These are phyloP conservation scores for Eolophus roseicapilla DNA, from an alignment of 2,113 vertebrate species.

Conservation along the genomic window DNA sequence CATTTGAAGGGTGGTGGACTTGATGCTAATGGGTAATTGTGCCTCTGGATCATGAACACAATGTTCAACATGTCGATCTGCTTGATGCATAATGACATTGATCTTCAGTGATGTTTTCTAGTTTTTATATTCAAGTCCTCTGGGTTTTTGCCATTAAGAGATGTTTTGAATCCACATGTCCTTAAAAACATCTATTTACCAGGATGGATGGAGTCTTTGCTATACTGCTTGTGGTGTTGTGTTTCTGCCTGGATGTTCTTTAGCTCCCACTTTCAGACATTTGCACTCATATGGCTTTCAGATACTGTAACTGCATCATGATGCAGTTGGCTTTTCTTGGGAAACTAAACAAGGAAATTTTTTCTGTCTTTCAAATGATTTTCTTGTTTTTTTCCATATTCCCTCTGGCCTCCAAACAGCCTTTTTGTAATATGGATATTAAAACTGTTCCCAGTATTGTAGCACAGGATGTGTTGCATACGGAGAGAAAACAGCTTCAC, in stretches of 20 bases:
- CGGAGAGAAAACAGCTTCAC: neutral
- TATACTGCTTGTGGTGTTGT: accelerated
- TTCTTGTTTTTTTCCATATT: neutral
- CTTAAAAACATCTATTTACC: neutral
- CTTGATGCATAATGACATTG: neutral
- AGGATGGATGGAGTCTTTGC: neutral
- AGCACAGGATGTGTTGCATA: neutral
- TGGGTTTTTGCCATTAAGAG: neutral
- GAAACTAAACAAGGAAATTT: neutral
- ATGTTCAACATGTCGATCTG: neutral
- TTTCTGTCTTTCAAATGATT: neutral
- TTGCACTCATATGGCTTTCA: neutral
- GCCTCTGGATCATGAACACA: neutral
- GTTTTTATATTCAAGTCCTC: neutral
- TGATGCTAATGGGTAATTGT: neutral
- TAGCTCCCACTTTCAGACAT: neutral
- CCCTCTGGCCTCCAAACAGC: neutral
- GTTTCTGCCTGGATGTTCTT: neutral
- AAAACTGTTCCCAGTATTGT: neutral
- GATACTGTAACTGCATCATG: neutral
- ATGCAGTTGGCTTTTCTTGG: neutral
- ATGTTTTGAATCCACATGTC: neutral
- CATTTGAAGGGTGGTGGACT: neutral
- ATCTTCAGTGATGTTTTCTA: neutral
- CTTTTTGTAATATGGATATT: neutral